Percentiles rank a stretch among this genome's conserved stretches.
phyloP scores from a whole-genome alignment of 1,140 invertebrate species.

The Neotoxoptera formosana region DNA sequence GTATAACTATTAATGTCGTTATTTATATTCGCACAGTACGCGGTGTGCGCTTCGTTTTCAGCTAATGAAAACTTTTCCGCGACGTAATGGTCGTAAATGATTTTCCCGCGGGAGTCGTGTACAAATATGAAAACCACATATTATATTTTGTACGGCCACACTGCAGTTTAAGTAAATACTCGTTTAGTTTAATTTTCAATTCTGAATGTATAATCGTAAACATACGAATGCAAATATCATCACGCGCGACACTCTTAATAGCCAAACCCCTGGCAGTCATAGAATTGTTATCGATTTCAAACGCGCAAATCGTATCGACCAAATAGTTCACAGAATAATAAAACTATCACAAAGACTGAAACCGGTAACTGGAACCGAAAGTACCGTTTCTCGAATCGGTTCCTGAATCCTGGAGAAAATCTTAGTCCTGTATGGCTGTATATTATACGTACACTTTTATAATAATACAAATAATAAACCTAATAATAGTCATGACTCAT shows the following conservation, averaged over 20 bases:
- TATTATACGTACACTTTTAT: not conserved
- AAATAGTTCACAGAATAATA: not conserved
- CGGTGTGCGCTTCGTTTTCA: not conserved
- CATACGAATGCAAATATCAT: not conserved
- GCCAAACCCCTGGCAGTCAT: not conserved
- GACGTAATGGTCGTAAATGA: not conserved
- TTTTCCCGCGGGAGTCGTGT: conserved; percentile 34
- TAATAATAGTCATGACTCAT: not conserved
- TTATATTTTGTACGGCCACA: not conserved
- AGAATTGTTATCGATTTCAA: not conserved
- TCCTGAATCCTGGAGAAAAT: not conserved
- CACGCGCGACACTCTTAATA: not conserved
- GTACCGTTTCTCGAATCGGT: too few relatives aligned
- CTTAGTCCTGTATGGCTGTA: not conserved
- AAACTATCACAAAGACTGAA: not conserved
- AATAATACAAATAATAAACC: not conserved
- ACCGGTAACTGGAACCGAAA: too few relatives aligned
- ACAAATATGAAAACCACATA: not conserved
- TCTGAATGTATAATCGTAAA: not conserved
- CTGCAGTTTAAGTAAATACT: not conserved
- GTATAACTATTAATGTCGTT: not conserved
- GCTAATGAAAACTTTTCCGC: conserved; percentile 42
- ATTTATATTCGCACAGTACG: not conserved
- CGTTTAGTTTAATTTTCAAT: conserved; percentile 17
- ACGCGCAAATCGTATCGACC: not conserved